Conservation (phyloP, 1,140 invertebrate genomes). For the Halesus radiatus region DNA sequence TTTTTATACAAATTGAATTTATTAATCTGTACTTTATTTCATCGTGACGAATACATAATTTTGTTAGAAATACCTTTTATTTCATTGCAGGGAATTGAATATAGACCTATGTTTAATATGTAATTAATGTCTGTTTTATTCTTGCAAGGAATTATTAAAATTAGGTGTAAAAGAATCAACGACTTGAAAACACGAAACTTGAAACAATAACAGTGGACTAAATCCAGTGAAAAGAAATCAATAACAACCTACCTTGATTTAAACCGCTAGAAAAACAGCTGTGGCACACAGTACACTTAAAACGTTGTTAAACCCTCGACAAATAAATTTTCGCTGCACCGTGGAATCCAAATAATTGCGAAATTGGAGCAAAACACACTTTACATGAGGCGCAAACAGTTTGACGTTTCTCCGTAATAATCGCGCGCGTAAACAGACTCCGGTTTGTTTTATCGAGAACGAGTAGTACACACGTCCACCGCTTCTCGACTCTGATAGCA, state of each 20-base stretch:
- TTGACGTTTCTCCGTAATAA: not conserved
- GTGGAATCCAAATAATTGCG: conserved; percentile 8
- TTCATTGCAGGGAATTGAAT: no score
- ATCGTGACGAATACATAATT: no score
- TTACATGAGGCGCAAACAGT: conserved; percentile 5
- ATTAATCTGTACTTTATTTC: no score
- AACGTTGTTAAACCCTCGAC: not conserved
- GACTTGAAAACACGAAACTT: no score
- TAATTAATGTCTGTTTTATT: no score
- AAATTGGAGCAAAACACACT: conserved; percentile 29
- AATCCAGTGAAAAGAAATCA: not conserved
- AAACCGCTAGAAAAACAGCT: not conserved
- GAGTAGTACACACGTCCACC: not conserved
- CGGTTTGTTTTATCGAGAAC: not conserved
- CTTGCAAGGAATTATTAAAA: no score
- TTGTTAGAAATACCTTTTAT: no score
- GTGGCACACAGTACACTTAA: not conserved
- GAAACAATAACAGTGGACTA: no score
- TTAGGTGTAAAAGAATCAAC: no score
- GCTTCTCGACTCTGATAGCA: not conserved
- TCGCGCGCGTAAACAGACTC: not conserved
- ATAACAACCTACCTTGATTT: conserved; percentile 1
- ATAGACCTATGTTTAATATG: no score
- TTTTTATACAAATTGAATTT: no score
- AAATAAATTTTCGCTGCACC: not conserved